Conservation (phyloP, 2,797 vertebrate species). For the Syndactyla subalaris region DNA sequence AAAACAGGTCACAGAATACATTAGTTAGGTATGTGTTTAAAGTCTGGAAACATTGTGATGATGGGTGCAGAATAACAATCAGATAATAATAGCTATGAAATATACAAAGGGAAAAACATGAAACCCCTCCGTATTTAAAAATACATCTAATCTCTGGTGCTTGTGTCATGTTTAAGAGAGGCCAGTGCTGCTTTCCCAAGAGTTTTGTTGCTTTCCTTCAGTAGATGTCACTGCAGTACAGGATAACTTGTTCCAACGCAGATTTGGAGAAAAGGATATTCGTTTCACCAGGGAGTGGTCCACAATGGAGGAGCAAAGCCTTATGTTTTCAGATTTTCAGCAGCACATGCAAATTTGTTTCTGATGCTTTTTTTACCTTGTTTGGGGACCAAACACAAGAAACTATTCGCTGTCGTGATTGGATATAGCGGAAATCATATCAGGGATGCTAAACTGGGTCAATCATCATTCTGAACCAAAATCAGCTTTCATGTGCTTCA, state of each 20-base stretch:
- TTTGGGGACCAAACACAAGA: background rate
- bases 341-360: background rate
- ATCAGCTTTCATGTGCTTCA: background rate
- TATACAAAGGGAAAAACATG: background rate
- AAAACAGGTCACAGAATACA: background rate
- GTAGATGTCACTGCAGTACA: constrained; percentile 71
- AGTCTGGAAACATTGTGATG: background rate
- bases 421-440: background rate
- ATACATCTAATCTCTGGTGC: background rate
- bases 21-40: background rate
- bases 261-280: background rate
- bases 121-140: background rate
- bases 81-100: background rate
- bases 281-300: constrained; percentile 7
- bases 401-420: background rate
- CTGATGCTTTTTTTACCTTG: background rate
- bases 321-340: background rate
- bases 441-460: background rate
- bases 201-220: constrained; percentile 39
- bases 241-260: background rate
- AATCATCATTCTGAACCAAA: background rate
- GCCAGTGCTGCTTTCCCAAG: background rate
- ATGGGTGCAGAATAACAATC: background rate
- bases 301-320: background rate
- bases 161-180: background rate